Evolutionary conservation across 2,113 vertebrate species (phyloP), one percentile per base, ranked within the genome.

Genomic region (Dermatemys mawii): DNA sequence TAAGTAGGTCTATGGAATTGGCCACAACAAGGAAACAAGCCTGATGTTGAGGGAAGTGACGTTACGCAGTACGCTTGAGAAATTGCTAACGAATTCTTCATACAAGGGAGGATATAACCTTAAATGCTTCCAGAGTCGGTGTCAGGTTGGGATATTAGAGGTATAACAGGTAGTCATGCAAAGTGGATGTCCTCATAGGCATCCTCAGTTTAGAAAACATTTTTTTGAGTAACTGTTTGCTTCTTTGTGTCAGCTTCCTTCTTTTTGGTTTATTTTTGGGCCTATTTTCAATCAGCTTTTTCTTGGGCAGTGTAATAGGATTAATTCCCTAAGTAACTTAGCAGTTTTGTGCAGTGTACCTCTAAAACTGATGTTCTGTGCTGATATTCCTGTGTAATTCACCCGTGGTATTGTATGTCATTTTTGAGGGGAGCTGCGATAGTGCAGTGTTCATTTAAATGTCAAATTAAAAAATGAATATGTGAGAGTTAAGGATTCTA

Each of bases 361-460:
- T 93, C 92, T 5, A 63, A 90, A 73, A 78, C 13, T 54, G 44
- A 49, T 19, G 94, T 79, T 27, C 85, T 50, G 90, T 86, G 57
- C 21, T 38, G 78, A 32, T 86, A 90, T 95, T 96, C 87, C 92
- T 94, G 24, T 73, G 80, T 96, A 78, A 51, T 14, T 94, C 96
- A 82, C 79, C 29, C 79, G 32, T 87, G 91, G 63, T 97, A 80
- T 73, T 92, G 2, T 13, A 41, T 87, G 50, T 95, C 84, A 60
- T 38, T 96, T 93, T 78, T 95, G 81, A 92, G 70, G 94, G 90
- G 85, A 85, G 22, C 57, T 48, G 14, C 81, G 67, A 67, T 96
- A 95, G 95, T 96, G 90, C 97, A 94, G 80, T 95, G 89, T 83
- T 98, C 96, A 97, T 97, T 89, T 96, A 95, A 97, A 91, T 96